phyloP scores from a whole-genome alignment of 1,140 invertebrate species.

The Scylla paramamosain region DNA sequence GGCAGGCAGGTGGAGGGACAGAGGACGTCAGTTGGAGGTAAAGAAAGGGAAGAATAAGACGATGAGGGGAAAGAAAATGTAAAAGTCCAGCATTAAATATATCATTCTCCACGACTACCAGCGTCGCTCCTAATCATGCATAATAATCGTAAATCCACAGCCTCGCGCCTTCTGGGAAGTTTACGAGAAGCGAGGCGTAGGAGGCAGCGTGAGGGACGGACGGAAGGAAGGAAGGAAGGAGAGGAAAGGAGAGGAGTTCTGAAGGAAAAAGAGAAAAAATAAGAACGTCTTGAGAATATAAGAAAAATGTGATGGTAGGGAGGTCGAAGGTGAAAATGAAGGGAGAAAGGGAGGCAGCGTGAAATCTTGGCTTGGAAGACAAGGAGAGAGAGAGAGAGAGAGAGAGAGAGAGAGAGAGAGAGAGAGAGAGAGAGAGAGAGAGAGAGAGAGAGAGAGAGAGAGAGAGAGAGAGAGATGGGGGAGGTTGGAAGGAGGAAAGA shows the following conservation, averaged over 20 bases:
- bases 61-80: background rate
- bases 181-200: background rate
- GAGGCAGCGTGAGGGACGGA: background rate
- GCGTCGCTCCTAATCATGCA: background rate
- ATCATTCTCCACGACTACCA: background rate
- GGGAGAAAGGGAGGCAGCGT: background rate
- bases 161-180: background rate
- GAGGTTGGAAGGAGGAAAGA: background rate
- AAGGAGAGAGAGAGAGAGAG: constrained; percentile 9
- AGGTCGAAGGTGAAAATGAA: background rate
- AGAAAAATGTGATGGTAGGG: background rate
- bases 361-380: background rate
- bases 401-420: constrained; percentile 54
- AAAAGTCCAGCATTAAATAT: background rate
- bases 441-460: constrained; percentile 15
- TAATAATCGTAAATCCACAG: background rate
- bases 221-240: constrained; percentile 36
- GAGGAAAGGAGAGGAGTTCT: background rate
- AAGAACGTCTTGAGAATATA: background rate
- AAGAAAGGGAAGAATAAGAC: background rate
- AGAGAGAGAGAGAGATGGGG: background rate
- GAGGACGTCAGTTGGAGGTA: background rate
- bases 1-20: background rate
- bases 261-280: background rate
- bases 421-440: constrained; percentile 34